These are phyloP conservation scores for Sebastolobus alascanus DNA, from an alignment of 2,797 vertebrate genomes.

Conservation along the genomic window DNA sequence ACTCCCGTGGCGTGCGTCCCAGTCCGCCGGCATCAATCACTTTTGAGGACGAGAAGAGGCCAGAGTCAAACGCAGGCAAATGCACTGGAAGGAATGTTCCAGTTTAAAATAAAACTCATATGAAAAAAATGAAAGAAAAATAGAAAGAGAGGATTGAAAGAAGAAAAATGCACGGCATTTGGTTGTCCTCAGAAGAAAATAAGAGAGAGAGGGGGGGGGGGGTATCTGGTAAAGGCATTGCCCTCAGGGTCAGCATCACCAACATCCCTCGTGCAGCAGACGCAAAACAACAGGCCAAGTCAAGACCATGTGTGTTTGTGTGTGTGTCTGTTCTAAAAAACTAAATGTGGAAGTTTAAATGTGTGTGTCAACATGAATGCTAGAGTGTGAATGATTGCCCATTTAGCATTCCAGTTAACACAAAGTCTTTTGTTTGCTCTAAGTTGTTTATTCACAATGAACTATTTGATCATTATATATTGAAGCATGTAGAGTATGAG, in stretches of 20 bases:
- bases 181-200: slow-evolving; percentile 47
- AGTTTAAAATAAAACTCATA: slow-evolving; percentile 82
- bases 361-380: slow-evolving; percentile 39
- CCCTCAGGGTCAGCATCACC: slow-evolving; percentile 80
- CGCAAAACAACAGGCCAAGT: slow-evolving; percentile 44
- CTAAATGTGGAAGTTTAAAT: slow-evolving; percentile 31
- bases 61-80: slow-evolving; percentile 82
- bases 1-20: slow-evolving; percentile 78
- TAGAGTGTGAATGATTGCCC: slow-evolving; percentile 25
- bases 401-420: slow-evolving; percentile 41
- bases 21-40: slow-evolving; percentile 79
- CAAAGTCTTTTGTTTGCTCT: slow-evolving; percentile 54
- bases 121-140: slow-evolving; percentile 23
- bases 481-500: not conserved
- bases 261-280: slow-evolving; percentile 56
- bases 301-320: slow-evolving; percentile 16
- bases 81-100: slow-evolving; percentile 85
- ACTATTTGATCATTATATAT: slow-evolving; percentile 1
- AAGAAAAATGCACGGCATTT: slow-evolving; percentile 72
- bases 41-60: slow-evolving; percentile 75
- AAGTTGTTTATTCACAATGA: slow-evolving; percentile 25
- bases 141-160: slow-evolving; percentile 43
- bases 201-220: not conserved
- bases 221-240: slow-evolving; percentile 92
- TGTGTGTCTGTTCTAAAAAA: slow-evolving; percentile 24